Evolutionary conservation across 2,797 vertebrate species (phyloP).

Genomic region (Menidia menidia): DNA sequence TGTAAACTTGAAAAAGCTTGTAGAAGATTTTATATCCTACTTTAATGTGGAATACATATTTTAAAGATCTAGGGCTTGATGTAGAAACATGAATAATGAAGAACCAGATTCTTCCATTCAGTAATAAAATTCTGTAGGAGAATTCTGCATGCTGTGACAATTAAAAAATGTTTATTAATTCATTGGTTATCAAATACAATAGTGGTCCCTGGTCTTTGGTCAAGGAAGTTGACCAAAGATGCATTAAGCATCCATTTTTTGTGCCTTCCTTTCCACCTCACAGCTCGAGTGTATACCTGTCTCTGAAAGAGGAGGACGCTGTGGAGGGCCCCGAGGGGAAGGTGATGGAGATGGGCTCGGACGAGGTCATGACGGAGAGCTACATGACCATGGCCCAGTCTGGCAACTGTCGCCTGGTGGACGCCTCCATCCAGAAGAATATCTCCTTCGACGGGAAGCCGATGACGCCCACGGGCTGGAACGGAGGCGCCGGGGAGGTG

Average conservation of each 20-base stretch:
- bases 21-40: too few relatives aligned
- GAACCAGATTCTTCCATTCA: too few relatives aligned
- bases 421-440: constrained; percentile 86
- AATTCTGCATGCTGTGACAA: too few relatives aligned
- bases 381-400: constrained; percentile 77
- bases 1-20: too few relatives aligned
- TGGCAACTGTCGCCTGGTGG: constrained; percentile 78
- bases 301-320: constrained; percentile 78
- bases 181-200: neutral
- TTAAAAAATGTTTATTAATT: too few relatives aligned
- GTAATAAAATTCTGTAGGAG: too few relatives aligned
- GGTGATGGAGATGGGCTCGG: constrained; percentile 48
- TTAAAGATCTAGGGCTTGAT: too few relatives aligned
- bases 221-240: neutral
- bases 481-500: constrained; percentile 81
- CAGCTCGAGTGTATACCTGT: constrained; percentile 79
- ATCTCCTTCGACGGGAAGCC: constrained; percentile 85
- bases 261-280: neutral
- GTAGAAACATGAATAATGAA: too few relatives aligned
- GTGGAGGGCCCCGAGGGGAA: constrained; percentile 56
- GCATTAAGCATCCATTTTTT: constrained; percentile 10
- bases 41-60: too few relatives aligned
- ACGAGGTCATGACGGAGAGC: constrained; percentile 71
- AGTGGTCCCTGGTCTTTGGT: constrained; percentile 3
- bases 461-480: constrained; percentile 76